Evolutionary conservation across 2,888 invertebrate species (phyloP).

Genomic region (Kryphioiulus occultus): DNA sequence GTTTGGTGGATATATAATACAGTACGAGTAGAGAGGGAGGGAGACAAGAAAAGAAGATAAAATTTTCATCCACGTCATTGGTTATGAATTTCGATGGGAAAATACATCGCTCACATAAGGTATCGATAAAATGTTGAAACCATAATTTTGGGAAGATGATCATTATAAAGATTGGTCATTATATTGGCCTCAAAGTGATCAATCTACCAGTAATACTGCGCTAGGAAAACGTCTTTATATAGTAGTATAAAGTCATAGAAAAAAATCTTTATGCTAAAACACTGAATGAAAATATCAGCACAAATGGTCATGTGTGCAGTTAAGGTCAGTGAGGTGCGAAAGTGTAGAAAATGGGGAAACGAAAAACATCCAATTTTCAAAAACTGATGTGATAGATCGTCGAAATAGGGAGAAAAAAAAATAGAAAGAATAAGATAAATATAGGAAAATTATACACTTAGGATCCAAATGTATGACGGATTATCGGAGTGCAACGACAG

Average conservation of each 20-base stretch:
- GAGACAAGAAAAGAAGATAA: background rate
- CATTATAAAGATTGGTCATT: constrained; percentile 42
- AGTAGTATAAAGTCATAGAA: background rate
- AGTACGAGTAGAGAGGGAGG: background rate
- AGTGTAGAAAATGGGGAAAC: background rate
- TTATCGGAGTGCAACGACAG: background rate
- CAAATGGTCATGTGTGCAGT: background rate
- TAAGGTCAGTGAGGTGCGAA: constrained; percentile 24
- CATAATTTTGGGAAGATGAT: constrained; percentile 33
- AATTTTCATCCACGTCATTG: constrained; percentile 46
- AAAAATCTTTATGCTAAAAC: background rate
- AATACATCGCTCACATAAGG: background rate
- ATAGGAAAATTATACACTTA: background rate
- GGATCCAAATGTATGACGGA: background rate
- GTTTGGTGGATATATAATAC: background rate
- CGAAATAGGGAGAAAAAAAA: background rate
- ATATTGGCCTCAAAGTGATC: constrained; percentile 33
- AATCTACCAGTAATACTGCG: constrained; percentile 11
- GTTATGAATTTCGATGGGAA: background rate
- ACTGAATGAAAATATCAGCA: background rate
- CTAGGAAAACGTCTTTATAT: background rate
- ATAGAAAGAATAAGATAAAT: constrained; percentile 12
- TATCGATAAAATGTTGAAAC: background rate
- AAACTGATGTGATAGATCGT: background rate
- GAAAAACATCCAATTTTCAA: background rate